These are phyloP conservation scores for Drosophila funebris DNA, from an alignment of 1,140 invertebrate genomes.

Conservation along the genomic window DNA sequence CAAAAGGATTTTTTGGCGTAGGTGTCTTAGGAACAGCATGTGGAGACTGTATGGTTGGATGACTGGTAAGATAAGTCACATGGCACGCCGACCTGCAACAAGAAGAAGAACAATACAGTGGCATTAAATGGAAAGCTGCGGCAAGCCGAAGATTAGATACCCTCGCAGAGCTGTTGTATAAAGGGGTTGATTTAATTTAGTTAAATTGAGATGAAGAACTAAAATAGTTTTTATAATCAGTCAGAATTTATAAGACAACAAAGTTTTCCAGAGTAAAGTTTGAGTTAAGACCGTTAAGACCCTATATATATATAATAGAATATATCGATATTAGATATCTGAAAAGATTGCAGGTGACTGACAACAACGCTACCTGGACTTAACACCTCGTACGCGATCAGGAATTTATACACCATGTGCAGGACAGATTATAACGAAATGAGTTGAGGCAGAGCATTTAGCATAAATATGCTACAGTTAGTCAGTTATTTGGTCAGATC, in stretches of 20 bases:
- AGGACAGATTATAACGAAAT: background rate
- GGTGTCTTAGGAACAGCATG: constrained; percentile 48
- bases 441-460: background rate
- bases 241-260: too few species aligned
- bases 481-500: constrained; percentile 52
- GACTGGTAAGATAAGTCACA: constrained; percentile 27
- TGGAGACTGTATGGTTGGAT: constrained; percentile 25
- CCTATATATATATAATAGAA: too few species aligned
- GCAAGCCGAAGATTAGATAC: background rate
- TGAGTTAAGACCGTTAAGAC: too few species aligned
- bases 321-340: too few species aligned
- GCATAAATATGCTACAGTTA: constrained; percentile 10
- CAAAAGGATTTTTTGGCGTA: constrained; percentile 73
- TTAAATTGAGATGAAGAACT: too few species aligned
- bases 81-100: background rate
- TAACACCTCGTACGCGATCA: too few species aligned
- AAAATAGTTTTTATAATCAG: too few species aligned
- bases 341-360: too few species aligned
- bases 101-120: background rate
- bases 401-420: background rate
- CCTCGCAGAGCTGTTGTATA: too few species aligned
- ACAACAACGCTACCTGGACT: too few species aligned
- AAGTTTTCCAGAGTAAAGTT: too few species aligned
- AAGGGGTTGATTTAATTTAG: too few species aligned
- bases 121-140: background rate